Conservation (phyloP, 2,113 vertebrate genomes). For the Desmodus rotundus region DNA sequence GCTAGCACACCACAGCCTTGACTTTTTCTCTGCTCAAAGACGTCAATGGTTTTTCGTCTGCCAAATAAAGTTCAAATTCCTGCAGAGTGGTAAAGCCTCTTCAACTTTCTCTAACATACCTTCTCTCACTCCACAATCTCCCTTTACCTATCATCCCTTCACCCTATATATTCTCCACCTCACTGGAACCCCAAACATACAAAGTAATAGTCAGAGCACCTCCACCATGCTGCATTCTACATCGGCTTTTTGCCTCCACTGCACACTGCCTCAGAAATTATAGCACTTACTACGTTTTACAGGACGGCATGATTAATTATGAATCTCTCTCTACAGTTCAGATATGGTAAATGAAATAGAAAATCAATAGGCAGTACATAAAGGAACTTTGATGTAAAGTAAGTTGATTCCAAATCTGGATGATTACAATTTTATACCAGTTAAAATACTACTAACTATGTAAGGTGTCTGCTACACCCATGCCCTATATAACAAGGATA, state of each 20-base stretch:
- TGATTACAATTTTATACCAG: neutral
- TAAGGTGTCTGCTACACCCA: neutral
- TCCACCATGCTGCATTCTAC: neutral
- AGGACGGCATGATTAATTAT: neutral
- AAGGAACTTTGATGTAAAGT: neutral
- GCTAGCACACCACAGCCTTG: neutral
- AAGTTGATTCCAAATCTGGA: conserved; percentile 1
- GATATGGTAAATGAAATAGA: neutral
- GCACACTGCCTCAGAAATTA: neutral
- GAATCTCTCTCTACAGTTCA: neutral
- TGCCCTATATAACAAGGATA: neutral
- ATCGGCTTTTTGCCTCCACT: neutral
- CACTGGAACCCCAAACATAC: neutral
- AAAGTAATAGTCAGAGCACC: neutral
- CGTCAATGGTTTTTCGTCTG: neutral
- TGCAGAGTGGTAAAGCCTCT: neutral
- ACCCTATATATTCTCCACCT: neutral
- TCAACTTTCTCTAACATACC: neutral
- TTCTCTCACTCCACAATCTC: neutral
- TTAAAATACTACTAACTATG: conserved; percentile 7
- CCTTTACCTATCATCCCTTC: neutral
- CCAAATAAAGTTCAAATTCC: neutral
- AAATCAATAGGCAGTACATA: neutral
- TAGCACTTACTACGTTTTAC: neutral
- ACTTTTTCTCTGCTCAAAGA: neutral